Base-by-base conservation (phyloP, 2,888 invertebrate genomes). In the Tribolium freemani region DNA sequence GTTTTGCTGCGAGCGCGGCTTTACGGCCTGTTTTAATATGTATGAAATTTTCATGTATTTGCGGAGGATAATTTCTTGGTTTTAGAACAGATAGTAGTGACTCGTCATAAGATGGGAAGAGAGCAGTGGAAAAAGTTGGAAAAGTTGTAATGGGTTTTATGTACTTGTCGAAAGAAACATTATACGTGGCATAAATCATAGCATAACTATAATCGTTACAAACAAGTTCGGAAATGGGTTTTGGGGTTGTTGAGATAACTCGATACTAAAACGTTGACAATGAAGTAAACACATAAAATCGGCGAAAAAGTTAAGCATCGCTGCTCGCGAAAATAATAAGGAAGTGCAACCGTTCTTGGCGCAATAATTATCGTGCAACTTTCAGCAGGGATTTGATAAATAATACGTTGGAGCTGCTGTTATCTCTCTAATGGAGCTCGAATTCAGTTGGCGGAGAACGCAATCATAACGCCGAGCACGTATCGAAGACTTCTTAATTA, bases 11-110 rank as follows among this genome's bases (percentile, higher is more conserved):
- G 56, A 56, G 56, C 56, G 66, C 66, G 56, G 57, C 48, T 73
- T 75, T 75, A 75, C 75, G 48, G 73, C 69, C 74, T 73, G 61
- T 66, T 78, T 73, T 76, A 78, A 78, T 75, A 78, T 78, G 75
- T 74, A 76, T 76, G 77, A 74, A 74, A 72, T 74, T 70, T 54
- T 63, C 54, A 69, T 69, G 69, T 30, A 50, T 45, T 69, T 51
- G 58, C 67, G 30, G 58, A 8, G 30, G 30, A 58, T 68, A 58
- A 68, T 68, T 68, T 46, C 68, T 57, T 48, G 68, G 50, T 68
- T n/a, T n/a, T 68, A 58, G 50, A 68, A 58, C 44, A 50, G 50
- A 56, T 51, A 10, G n/a, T n/a, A n/a, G 51, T 51, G 26, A 8
- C 38, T 53, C 64, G 66, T 53, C 54, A 66, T 16, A 68, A 57